Evolutionary conservation across 2,113 vertebrate genomes (phyloP).

Genomic region (Chaetorhynchus papuensis): DNA sequence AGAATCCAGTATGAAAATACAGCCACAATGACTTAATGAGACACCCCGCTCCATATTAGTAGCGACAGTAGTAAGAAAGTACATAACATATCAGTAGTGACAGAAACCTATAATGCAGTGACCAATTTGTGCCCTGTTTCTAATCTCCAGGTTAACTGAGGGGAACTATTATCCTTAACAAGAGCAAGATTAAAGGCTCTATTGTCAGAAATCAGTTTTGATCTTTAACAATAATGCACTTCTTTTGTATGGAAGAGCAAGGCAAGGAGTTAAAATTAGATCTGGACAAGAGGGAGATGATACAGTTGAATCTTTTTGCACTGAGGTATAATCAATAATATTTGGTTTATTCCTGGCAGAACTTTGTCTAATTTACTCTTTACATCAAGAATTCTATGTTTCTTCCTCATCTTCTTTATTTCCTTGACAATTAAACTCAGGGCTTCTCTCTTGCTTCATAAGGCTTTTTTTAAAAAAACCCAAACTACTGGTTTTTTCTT

Average conservation of each 20-base stretch:
- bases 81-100: not conserved
- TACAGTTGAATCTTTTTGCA: not conserved
- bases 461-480: not conserved
- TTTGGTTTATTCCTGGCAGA: not conserved
- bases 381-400: not conserved
- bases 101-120: not conserved
- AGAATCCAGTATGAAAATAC: not conserved
- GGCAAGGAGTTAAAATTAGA: not conserved
- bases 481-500: fast-evolving
- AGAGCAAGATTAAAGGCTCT: not conserved
- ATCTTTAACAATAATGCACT: not conserved
- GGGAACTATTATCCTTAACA: not conserved
- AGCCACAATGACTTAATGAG: not conserved
- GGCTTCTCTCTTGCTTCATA: not conserved
- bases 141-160: not conserved
- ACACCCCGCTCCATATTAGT: not conserved
- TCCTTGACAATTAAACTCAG: not conserved
- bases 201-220: not conserved
- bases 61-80: not conserved
- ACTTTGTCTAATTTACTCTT: not conserved
- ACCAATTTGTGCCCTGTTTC: not conserved
- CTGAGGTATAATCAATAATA: not conserved
- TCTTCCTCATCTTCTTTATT: not conserved
- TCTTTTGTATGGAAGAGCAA: not conserved
- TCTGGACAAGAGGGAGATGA: not conserved